Evolutionary conservation across 2,113 vertebrate genomes (phyloP).

Genomic region (Chaetorhynchus papuensis): DNA sequence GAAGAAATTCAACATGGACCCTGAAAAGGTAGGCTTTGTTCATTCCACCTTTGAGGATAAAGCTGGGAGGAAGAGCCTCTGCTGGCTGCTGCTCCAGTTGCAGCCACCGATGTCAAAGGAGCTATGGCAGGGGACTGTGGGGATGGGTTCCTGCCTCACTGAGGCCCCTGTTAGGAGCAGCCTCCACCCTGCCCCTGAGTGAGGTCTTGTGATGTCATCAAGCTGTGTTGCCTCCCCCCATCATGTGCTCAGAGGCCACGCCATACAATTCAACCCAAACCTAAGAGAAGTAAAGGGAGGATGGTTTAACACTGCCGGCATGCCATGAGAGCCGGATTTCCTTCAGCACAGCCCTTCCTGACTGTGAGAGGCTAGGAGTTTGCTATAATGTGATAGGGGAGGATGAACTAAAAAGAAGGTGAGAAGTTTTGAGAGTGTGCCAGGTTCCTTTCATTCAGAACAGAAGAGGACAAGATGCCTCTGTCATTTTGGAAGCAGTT

Average conservation of each 20-base stretch:
- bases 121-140: background rate
- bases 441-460: background rate
- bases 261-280: background rate
- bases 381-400: background rate
- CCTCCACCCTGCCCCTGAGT: background rate
- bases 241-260: background rate
- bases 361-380: background rate
- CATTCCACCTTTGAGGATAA: background rate
- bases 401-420: background rate
- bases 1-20: slow-evolving; percentile 96
- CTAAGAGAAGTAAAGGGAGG: background rate
- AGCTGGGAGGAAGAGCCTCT: background rate
- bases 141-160: background rate
- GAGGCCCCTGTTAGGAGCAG: background rate
- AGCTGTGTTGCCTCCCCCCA: background rate
- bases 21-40: slow-evolving; percentile 77
- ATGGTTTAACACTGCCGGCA: background rate
- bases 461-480: background rate
- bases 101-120: background rate
- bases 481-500: background rate
- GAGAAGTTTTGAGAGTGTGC: background rate
- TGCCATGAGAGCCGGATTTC: background rate
- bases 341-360: background rate
- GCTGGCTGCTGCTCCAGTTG: background rate
- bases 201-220: background rate